phyloP scores from a whole-genome alignment of 2,113 vertebrate genomes.

The Trogon melanurus region DNA sequence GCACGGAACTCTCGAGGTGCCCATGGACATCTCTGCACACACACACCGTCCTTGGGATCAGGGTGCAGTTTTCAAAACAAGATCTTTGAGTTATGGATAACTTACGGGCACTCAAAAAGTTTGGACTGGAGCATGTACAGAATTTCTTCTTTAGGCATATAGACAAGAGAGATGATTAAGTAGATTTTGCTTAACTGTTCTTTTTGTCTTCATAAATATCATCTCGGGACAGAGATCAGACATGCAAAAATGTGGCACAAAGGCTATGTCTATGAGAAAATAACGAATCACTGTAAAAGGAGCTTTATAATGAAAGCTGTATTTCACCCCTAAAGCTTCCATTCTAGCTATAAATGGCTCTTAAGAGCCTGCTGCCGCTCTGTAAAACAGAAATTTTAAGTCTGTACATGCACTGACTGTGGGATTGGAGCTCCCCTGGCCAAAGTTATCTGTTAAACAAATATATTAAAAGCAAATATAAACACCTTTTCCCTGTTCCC shows the following conservation, averaged over 20 bases:
- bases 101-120: background rate
- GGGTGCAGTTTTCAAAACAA: background rate
- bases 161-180: background rate
- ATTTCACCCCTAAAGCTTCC: conserved; percentile 44
- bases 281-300: conserved; percentile 6
- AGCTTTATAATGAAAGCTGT: conserved; percentile 21
- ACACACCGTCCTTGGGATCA: background rate
- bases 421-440: background rate
- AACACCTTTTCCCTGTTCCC: conserved; percentile 45
- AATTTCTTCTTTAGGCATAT: background rate
- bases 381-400: conserved; percentile 27
- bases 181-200: conserved; percentile 1
- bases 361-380: conserved; percentile 17
- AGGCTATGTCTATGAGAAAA: conserved; percentile 13
- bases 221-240: conserved; percentile 44
- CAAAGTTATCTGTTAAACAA: conserved; percentile 62
- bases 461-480: conserved; percentile 54
- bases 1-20: background rate
- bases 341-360: conserved; percentile 29
- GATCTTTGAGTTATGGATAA: background rate
- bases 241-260: background rate
- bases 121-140: background rate
- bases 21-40: background rate
- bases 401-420: background rate
- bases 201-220: conserved; percentile 33